These are phyloP conservation scores for Agriotes lineatus DNA, from an alignment of 2,888 invertebrate genomes.

Conservation along the genomic window DNA sequence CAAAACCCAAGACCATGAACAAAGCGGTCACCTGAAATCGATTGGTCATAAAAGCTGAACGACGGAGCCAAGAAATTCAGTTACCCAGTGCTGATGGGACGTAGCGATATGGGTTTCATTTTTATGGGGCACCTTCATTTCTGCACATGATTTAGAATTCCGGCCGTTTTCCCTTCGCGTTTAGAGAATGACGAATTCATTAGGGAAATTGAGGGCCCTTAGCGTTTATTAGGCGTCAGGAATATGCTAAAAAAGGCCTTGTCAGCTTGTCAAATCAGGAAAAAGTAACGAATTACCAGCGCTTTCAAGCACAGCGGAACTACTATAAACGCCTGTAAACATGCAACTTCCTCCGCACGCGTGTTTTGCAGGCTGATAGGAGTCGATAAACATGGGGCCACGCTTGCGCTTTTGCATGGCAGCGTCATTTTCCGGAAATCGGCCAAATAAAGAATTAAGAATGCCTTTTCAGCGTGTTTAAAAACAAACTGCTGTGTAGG, in stretches of 20 bases:
- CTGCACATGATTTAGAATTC: constrained; percentile 32
- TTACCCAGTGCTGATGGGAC: constrained; percentile 38
- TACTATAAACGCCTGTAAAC: constrained; percentile 49
- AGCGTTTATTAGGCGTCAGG: not conserved
- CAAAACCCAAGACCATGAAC: constrained; percentile 64
- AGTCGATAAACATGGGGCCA: constrained; percentile 49
- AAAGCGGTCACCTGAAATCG: constrained; percentile 63
- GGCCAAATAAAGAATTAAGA: constrained; percentile 18
- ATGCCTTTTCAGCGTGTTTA: not conserved
- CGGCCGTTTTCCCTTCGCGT: constrained; percentile 6
- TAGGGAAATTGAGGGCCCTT: constrained; percentile 6
- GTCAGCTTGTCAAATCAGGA: constrained; percentile 22
- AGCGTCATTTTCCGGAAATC: constrained; percentile 12
- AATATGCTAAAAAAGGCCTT: constrained; percentile 9
- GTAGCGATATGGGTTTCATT: constrained; percentile 21
- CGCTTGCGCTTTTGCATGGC: constrained; percentile 37
- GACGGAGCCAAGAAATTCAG: not conserved
- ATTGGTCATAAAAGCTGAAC: not conserved
- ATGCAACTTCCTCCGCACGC: constrained; percentile 47
- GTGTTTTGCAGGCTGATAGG: constrained; percentile 35
- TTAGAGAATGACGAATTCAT: constrained; percentile 24
- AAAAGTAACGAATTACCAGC: constrained; percentile 24
- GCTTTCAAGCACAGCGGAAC: constrained; percentile 35
- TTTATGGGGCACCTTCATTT: constrained; percentile 49
- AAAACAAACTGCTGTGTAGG: constrained; percentile 4